These are phyloP conservation scores for Notodonta ziczac DNA, from an alignment of 2,888 invertebrate species.

Conservation along the genomic window DNA sequence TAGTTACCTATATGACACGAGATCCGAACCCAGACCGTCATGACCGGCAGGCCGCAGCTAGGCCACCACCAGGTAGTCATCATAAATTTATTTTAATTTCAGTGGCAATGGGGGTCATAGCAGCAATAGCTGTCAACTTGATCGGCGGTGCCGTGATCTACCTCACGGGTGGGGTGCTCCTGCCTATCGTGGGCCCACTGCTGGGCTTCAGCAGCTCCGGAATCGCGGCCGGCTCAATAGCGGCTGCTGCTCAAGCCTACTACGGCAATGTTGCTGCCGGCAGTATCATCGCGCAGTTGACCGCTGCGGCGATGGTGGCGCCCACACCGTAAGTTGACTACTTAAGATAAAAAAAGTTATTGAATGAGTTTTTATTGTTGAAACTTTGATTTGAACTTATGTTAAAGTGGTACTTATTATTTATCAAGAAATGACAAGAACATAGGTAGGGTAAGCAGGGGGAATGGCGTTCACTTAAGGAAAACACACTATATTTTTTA, in stretches of 20 bases:
- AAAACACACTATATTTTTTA: too few species aligned
- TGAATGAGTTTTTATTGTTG: too few species aligned
- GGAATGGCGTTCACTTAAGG: too few species aligned
- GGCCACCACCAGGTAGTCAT: too few species aligned
- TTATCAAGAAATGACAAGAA: too few species aligned
- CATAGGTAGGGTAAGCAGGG: too few species aligned
- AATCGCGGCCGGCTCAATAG: conserved; percentile 59
- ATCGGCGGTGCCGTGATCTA: conserved; percentile 55
- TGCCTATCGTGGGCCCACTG: conserved; percentile 53
- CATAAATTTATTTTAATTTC: background rate
- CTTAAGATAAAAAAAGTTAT: too few species aligned
- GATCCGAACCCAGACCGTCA: too few species aligned
- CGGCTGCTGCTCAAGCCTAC: conserved; percentile 68
- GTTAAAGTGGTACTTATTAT: too few species aligned
- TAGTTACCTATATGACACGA: too few species aligned
- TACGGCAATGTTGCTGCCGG: conserved; percentile 69
- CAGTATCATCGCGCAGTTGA: conserved; percentile 62
- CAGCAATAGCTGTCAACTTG: conserved; percentile 56
- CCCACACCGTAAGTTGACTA: conserved; percentile 60
- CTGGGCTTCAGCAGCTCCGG: conserved; percentile 64
- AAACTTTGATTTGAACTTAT: too few species aligned
- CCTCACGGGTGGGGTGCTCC: conserved; percentile 58
- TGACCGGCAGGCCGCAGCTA: too few species aligned
- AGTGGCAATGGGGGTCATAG: conserved; percentile 57
- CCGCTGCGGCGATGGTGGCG: conserved; percentile 67